Evolutionary conservation across 2,113 vertebrate species (phyloP).

Genomic region (Coryphaenoides rupestris): DNA sequence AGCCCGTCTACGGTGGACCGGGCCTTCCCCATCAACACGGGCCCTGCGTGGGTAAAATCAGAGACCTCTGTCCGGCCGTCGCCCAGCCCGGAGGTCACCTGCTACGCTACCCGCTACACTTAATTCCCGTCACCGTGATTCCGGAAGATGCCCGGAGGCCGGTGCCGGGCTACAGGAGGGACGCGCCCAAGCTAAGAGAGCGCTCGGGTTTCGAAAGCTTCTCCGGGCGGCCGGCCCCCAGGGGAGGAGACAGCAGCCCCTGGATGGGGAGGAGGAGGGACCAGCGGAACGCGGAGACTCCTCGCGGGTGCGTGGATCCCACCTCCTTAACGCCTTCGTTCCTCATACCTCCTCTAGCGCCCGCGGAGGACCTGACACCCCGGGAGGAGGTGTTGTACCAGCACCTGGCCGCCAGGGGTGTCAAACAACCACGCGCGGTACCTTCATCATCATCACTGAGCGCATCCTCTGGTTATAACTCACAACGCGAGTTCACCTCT

Average conservation of each 20-base stretch:
- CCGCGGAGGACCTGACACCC: background rate
- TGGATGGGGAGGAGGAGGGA: slow-evolving; percentile 39
- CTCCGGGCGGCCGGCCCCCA: slow-evolving; percentile 1
- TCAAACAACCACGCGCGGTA: slow-evolving; percentile 8
- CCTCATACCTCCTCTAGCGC: background rate
- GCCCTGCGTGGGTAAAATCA: slow-evolving; percentile 9
- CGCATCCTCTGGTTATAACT: background rate
- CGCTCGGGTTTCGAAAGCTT: slow-evolving; percentile 15
- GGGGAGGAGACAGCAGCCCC: slow-evolving; percentile 27
- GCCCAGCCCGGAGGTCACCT: slow-evolving; percentile 20
- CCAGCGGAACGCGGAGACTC: slow-evolving; percentile 20
- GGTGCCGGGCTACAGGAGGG: slow-evolving; percentile 23
- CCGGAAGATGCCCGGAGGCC: slow-evolving; percentile 27
- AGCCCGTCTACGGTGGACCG: slow-evolving; percentile 33
- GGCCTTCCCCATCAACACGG: slow-evolving; percentile 29
- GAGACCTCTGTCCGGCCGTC: background rate
- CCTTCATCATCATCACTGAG: no score
- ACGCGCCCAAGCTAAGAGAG: slow-evolving; percentile 33
- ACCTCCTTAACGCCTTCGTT: background rate
- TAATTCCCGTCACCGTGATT: slow-evolving; percentile 20
- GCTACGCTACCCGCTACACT: slow-evolving; percentile 20
- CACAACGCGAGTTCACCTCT: slow-evolving; percentile 14
- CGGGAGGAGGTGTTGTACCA: slow-evolving; percentile 3
- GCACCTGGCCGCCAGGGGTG: slow-evolving; percentile 21
- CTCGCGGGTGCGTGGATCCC: background rate